Conservation (phyloP, 2,888 invertebrate species). For the Maniola hyperantus region DNA sequence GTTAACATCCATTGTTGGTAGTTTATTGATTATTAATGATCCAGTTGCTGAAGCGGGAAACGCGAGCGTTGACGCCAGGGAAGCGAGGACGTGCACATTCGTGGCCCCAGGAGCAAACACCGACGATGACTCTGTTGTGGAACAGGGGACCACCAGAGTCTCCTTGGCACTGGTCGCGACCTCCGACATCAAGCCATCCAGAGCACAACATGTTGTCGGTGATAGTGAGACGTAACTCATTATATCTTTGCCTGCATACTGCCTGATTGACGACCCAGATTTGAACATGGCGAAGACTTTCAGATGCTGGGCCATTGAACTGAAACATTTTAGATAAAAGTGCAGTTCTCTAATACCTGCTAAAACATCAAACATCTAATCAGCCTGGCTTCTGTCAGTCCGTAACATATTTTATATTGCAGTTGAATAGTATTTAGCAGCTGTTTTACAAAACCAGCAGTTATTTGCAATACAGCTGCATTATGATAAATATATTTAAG, state of each 20-base stretch:
- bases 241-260: slow-evolving; percentile 48
- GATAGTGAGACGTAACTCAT: slow-evolving; percentile 39
- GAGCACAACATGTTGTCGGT: slow-evolving; percentile 62
- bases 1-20: no score
- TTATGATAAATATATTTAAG: no score
- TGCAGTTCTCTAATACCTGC: no score
- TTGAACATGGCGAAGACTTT: slow-evolving; percentile 50
- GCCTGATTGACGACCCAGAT: slow-evolving; percentile 52
- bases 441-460: no score
- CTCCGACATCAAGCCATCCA: slow-evolving; percentile 60
- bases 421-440: no score
- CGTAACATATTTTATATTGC: no score
- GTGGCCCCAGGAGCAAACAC: slow-evolving; percentile 52
- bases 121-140: slow-evolving; percentile 51
- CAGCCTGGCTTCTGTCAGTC: no score
- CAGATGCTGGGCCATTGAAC: slow-evolving; percentile 8
- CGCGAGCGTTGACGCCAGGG: slow-evolving; percentile 55
- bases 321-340: slow-evolving; percentile 18
- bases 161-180: slow-evolving; percentile 64
- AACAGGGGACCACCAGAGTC: slow-evolving; percentile 64
- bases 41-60: slow-evolving; percentile 55
- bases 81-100: slow-evolving; percentile 45
- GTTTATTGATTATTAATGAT: slow-evolving; percentile 51
- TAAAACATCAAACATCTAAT: no score
- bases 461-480: no score